Evolutionary conservation across 2,797 vertebrate species (phyloP), one percentile per base, ranked within the genome.

Genomic region (Botia almorhae): DNA sequence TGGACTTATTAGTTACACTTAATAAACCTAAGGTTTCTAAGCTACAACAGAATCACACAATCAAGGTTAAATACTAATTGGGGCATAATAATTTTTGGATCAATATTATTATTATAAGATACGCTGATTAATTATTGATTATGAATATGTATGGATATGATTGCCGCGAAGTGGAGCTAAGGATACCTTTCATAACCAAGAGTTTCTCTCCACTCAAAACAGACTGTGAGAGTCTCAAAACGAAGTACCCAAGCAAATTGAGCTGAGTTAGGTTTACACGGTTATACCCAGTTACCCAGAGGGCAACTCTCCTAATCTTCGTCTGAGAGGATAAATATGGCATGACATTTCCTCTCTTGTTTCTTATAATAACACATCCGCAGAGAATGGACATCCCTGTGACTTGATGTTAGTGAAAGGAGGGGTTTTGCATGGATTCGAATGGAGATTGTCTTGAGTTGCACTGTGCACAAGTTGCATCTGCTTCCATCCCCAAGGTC

Each of bases 271-370:
- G 58, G 53, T 82, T 69, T 75, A 74, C 39, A 61, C 69, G 29
- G 46, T 39, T 58, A 50, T 51, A 48, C 39, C 53, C 19, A 46
- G 80, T 61, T 72, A 83, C 85, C 84, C 81, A 76, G 58, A 70
- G 82, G 21, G 14, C 60, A 56, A 4, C 11, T 13, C 55, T 56
- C n/a, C 70, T 82, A 83, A 81, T 43, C 58, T 82, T 78, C 78
- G 72, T 36, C 29, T 8, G 11, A 14, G 75, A 64, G 68, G 61
- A 81, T 85, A 76, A 83, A 87, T 80, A 63, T 78, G 70, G 76
- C 64, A 26, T 65, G 36, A 26, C 67, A 48, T 74, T 68, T 56
- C n/a, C 69, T 26, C 16, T 53, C 17, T 19, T 8, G 8, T 70
- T 65, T 10, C 13, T 51, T 64, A 53, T 60, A 55, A 82, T 70